Base-by-base conservation (phyloP, 1,140 invertebrate genomes). In the Dreissena polymorpha region DNA sequence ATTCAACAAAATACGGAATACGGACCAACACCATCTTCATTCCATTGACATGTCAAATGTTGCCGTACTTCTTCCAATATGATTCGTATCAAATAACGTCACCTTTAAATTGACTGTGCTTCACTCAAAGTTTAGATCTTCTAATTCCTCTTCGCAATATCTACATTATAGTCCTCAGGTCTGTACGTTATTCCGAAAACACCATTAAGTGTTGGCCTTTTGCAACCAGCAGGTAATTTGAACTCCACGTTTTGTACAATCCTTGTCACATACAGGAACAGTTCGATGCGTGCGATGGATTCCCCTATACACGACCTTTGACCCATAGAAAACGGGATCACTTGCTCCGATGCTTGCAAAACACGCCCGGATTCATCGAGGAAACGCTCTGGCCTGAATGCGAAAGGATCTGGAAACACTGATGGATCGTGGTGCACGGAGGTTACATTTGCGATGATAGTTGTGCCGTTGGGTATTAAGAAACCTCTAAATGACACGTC, bases 331-430 rank as follows among this genome's bases (percentile, higher is more conserved):
- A 86, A 83, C 8, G 80, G 71, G 39, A 82, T 75, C 13, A 83
- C 74, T 25, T 86, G n/a, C 64, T 83, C 53, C 16, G 68, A 57
- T 10, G 64, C 21, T 13, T 70, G 69, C 16, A 71, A 21, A 14
- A 51, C 51, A 67, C 18, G 55, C 27, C n/a, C 50, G 50, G 53
- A 21, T 14, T 74, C 80, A n/a, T 72, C 65, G 14, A 94, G 81
- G 84, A 93, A 94, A 71, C 96, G 91, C 87, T 96, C 95, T 0
- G 96, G 95, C 1, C 94, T 92, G 85, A 96, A 96, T 50, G 93
- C 93, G 63, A 95, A 92, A 0, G 96, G 95, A 90, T 96, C 94
- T 0, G 93, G 92, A 95, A 95, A 96, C 0, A 87, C 1, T 12
- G 70, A 64, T 3, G 89, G 86, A 83, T 93, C 92, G 49, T 86